Evolutionary conservation across 2,113 vertebrate genomes (phyloP).

Genomic region (Panthera leo): DNA sequence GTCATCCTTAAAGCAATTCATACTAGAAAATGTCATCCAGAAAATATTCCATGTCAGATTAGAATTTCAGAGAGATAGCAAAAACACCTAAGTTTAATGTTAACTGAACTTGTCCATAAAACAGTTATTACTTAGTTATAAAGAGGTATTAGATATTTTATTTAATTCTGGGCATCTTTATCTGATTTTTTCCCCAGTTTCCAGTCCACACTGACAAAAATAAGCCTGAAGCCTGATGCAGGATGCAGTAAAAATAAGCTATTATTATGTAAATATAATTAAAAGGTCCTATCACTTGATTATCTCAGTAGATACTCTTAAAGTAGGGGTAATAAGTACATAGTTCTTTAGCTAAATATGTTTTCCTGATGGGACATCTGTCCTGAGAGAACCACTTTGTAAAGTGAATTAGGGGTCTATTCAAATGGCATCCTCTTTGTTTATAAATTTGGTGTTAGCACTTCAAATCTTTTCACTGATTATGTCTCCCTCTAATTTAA

Average conservation of each 20-base stretch:
- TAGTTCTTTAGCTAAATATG: neutral
- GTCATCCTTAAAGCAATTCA: neutral
- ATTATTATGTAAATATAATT: constrained; percentile 47
- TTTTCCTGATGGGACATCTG: constrained; percentile 42
- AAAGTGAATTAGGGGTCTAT: neutral
- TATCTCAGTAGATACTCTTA: constrained; percentile 23
- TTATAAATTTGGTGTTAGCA: neutral
- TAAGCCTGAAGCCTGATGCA: neutral
- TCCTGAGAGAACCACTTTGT: neutral
- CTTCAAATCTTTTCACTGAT: neutral
- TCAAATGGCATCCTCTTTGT: neutral
- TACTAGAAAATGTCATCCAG: neutral
- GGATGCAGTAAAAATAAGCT: neutral
- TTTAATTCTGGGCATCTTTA: neutral
- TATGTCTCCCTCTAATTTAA: neutral
- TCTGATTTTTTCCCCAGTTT: neutral
- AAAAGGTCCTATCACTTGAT: neutral
- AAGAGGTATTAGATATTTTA: neutral
- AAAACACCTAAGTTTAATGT: neutral
- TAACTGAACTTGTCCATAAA: neutral
- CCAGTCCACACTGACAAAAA: neutral
- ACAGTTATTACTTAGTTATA: neutral
- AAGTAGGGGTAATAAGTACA: constrained; percentile 33
- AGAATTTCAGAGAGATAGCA: neutral
- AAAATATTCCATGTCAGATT: neutral